Evolutionary conservation across 2,113 vertebrate genomes (phyloP).

Genomic region (Saiga tatarica): DNA sequence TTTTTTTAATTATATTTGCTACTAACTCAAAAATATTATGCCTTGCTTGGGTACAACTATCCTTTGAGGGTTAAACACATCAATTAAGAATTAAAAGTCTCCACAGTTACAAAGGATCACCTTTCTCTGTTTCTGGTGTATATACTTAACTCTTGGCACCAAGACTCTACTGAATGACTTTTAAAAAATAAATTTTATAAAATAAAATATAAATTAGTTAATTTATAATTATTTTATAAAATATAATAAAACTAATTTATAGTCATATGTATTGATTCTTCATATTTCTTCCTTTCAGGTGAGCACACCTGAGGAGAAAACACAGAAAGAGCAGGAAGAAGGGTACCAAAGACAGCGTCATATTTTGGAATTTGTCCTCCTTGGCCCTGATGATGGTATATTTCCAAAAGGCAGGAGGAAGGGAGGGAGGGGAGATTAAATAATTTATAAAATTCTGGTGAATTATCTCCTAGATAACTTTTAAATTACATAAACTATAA

Average conservation of each 20-base stretch:
- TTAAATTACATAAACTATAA: background rate
- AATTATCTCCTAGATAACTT: background rate
- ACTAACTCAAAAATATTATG: slow-evolving; percentile 25
- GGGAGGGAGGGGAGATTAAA: background rate
- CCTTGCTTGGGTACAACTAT: background rate
- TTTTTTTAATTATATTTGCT: background rate
- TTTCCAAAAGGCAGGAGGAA: background rate
- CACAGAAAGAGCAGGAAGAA: background rate
- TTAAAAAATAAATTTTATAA: background rate
- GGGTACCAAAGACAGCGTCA: background rate
- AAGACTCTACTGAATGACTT: background rate
- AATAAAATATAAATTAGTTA: background rate
- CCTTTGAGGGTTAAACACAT: background rate
- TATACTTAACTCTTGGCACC: background rate
- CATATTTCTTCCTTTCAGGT: background rate
- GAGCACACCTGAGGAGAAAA: background rate
- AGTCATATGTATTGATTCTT: background rate
- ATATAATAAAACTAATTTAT: background rate
- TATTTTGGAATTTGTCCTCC: background rate
- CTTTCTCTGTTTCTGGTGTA: background rate
- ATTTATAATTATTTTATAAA: background rate
- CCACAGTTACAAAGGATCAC: background rate
- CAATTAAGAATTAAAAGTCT: background rate
- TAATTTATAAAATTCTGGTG: background rate
- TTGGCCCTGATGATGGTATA: background rate